Evolutionary conservation across 64 coral and sea anemone species (phyloP), one percentile per base, ranked within the genome.

Genomic region (Platygyra sinensis): DNA sequence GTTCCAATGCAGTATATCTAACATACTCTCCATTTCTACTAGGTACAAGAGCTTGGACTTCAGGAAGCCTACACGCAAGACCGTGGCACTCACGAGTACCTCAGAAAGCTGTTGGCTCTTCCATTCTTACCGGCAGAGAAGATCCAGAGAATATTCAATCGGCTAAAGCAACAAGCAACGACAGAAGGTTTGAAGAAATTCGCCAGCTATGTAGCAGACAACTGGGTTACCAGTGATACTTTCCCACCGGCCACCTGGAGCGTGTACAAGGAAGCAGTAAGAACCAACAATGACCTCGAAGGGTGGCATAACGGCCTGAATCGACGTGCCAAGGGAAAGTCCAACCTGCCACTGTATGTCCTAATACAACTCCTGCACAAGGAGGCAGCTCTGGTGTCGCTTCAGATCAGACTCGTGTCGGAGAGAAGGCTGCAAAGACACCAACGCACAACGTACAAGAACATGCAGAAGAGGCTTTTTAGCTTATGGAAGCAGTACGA

Each of bases 201-300:
- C 24, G 38, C 38, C 38, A 39, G 38, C 38, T 39, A 39, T 39
- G 38, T 39, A 39, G 38, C 38, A 39, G 38, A 39, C 38, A 39
- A 39, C 38, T 39, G 38, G 38, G 38, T 39, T 39, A 39, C 38
- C 38, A 39, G 38, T 39, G 2, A 39, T 5, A 39, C 38, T 39
- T 39, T 39, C 38, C 51, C 51, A 65, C 80, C 80, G 59, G 36
- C 63, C 33, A 83, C 63, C 60, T 86, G 38, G 83, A 72, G 83
- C 22, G 83, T 86, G 15, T 73, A 72, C 83, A 73, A 51, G 65
- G 9, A 72, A 29, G 19, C 83, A 9, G 46, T 72, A 2, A 67
- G 83, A 6, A 86, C 83, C 30, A 86, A 86, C 22, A 86, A 86
- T 51, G 67, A 86, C 38, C 36, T 55, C 0, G 84, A 87, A 20